These are phyloP conservation scores for Herpailurus yagouaroundi DNA, from an alignment of 2,113 vertebrate species.

Conservation along the genomic window DNA sequence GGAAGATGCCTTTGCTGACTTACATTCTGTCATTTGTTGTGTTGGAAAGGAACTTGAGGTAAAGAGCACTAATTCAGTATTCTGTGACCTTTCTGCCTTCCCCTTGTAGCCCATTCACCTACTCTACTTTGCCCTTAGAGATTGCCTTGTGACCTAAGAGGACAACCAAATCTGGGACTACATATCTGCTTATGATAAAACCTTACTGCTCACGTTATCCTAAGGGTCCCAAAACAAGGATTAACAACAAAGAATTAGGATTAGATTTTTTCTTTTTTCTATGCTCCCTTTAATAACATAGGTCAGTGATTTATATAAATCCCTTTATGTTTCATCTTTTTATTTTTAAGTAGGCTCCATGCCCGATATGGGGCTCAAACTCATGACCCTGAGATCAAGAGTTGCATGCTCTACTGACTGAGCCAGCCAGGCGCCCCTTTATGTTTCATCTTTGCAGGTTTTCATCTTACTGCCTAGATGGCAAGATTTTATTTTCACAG, in stretches of 20 bases:
- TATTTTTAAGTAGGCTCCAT: too few species aligned
- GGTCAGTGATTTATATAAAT: neutral
- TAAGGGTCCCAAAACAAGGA: neutral
- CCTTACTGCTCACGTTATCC: neutral
- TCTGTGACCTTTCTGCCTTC: neutral
- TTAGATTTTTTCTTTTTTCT: neutral
- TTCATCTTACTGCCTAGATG: neutral
- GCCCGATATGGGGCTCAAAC: too few species aligned
- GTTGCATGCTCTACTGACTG: too few species aligned
- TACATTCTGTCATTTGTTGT: neutral
- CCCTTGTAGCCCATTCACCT: neutral
- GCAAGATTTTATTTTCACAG: conserved; percentile 41
- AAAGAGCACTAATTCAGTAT: neutral
- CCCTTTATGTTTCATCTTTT: conserved; percentile 26
- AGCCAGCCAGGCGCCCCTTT: neutral
- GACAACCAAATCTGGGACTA: neutral
- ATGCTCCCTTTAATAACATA: neutral
- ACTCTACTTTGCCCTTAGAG: neutral
- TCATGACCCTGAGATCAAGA: too few species aligned
- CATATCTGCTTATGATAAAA: neutral
- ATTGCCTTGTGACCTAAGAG: neutral
- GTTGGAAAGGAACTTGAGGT: neutral
- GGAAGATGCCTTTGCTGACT: neutral
- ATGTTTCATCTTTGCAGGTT: conserved; percentile 11
- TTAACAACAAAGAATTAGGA: neutral